Conservation (phyloP, 1,140 invertebrate genomes). For the Apis laboriosa region DNA sequence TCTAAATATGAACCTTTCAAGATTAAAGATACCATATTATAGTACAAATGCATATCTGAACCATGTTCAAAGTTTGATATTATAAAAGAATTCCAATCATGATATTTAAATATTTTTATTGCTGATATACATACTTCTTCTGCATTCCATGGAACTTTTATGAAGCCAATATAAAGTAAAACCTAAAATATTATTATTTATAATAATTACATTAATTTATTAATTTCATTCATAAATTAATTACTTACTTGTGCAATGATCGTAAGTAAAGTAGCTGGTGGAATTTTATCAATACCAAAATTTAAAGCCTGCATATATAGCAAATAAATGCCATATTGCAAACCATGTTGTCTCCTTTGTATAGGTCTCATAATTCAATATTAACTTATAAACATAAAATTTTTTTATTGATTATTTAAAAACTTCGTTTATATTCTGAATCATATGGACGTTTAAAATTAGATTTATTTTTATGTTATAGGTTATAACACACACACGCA, state of each 20-base stretch:
- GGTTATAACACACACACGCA: neutral
- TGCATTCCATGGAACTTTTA: conserved; percentile 82
- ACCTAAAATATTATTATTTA: conserved; percentile 72
- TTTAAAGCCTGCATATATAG: conserved; percentile 75
- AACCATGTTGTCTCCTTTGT: conserved; percentile 72
- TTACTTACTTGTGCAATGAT: conserved; percentile 80
- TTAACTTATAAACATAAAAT: neutral
- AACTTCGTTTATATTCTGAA: no score
- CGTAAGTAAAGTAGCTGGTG: conserved; percentile 83
- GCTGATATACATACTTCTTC: conserved; percentile 84
- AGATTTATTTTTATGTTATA: neutral
- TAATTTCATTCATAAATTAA: neutral
- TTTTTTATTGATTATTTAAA: neutral
- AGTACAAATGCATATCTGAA: conserved; percentile 88
- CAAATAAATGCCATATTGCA: conserved; percentile 75
- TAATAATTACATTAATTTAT: neutral
- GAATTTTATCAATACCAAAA: conserved; percentile 84
- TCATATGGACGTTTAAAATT: neutral
- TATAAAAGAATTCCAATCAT: conserved; percentile 83
- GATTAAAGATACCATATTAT: conserved; percentile 88
- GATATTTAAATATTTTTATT: conserved; percentile 80
- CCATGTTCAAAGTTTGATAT: conserved; percentile 85
- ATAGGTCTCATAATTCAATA: conserved; percentile 66
- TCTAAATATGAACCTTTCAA: conserved; percentile 85
- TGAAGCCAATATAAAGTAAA: conserved; percentile 79